Evolutionary conservation across 2,113 vertebrate genomes (phyloP), one percentile per base, ranked within the genome.

Genomic region (Elgaria multicarinata): DNA sequence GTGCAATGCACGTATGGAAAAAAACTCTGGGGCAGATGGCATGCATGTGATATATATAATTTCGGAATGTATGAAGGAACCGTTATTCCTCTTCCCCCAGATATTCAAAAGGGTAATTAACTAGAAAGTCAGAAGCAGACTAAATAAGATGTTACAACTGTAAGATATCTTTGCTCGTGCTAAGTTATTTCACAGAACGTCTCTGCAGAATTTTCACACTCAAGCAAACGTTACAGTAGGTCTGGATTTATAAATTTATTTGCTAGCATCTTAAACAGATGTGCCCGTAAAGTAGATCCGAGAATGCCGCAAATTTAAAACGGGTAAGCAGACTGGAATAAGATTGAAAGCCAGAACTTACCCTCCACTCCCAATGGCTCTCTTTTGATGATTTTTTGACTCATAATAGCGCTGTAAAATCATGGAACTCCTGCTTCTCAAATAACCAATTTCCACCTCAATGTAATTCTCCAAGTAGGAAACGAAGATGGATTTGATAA

Each of bases 341-440:
- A 79, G 92, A 92, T 83, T 93, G 88, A 50, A 87, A 90, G 62
- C 39, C 22, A 91, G 79, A 89, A 87, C 98, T 96, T 92, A 99
- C 99, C 99, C 99, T 96, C 99, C 98, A 53, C 98, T 97, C 90
- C 98, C 99, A 90, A 99, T 97, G 14, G 98, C 96, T 85, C 99
- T 98, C 97, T 99, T 99, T 90, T 99, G 99, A 97, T 99, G 99
- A 96, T 99, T 99, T 97, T 99, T 99, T 81, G 99, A 99, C 95
- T 99, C 99, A 36, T 99, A 99, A 97, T 98, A 99, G 84, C 99
- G 98, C 88, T 99, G 99, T 66, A 99, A 97, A 94, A 99, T 99
- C 97, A 97, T 97, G 85, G 98, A 97, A 92, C 98, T 99, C 94
- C 99, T 98, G 67, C 96, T 98, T 96, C 98, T 99, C 93, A 99